A percentile compares a stretch with the other conserved stretches of the same genome.
phyloP scores from a whole-genome alignment of 2,888 invertebrate genomes.

The Alloplasta piceator region DNA sequence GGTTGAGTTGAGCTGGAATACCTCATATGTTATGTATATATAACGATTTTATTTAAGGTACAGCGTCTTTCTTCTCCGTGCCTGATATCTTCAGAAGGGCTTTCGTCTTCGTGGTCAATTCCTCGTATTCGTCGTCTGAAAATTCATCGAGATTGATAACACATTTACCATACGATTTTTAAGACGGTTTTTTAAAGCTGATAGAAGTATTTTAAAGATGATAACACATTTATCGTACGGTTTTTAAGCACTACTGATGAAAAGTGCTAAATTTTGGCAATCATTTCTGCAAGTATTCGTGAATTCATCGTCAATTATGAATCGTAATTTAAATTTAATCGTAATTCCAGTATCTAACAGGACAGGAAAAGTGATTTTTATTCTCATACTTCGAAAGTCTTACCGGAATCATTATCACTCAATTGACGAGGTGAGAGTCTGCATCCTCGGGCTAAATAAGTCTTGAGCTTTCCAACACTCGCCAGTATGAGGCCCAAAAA shows the following conservation, averaged over 20 bases:
- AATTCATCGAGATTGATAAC: neutral
- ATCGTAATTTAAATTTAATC: too few species aligned
- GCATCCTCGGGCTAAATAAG: conserved; percentile 90
- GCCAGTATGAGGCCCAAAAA: conserved; percentile 97
- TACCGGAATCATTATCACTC: conserved; percentile 90
- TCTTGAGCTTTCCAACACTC: conserved; percentile 91
- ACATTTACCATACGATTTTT: neutral
- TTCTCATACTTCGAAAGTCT: conserved; percentile 43
- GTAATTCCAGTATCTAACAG: too few species aligned
- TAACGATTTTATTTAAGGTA: conserved; percentile 9
- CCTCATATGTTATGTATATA: neutral
- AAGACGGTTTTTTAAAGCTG: too few species aligned
- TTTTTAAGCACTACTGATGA: too few species aligned
- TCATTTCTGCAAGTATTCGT: too few species aligned
- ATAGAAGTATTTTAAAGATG: too few species aligned
- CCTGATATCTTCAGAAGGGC: conserved; percentile 32
- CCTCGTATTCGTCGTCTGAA: conserved; percentile 69
- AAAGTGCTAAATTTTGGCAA: too few species aligned
- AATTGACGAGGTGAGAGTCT: conserved; percentile 89
- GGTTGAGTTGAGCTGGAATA: too few species aligned
- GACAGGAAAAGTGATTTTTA: neutral
- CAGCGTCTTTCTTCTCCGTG: conserved; percentile 16
- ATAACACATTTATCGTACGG: too few species aligned
- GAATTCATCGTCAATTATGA: too few species aligned
- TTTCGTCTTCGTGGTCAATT: conserved; percentile 42